Evolutionary conservation across 2,797 vertebrate genomes (phyloP), one percentile per base, ranked within the genome.

Genomic region (Fistularia commersonii): DNA sequence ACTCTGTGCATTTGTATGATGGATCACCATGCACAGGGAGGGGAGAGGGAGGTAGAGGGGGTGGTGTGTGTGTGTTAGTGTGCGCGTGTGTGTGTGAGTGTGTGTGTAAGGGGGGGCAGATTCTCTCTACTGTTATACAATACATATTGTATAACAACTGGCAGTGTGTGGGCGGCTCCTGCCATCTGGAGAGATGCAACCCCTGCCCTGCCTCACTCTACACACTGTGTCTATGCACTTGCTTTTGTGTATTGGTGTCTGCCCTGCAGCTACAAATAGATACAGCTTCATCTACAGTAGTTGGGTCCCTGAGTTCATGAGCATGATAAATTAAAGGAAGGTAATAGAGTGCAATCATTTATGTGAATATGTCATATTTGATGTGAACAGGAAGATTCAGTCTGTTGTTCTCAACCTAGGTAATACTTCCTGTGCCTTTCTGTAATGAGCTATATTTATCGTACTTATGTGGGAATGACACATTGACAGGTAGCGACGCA

Each of bases 121-220:
- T 83, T 79, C 77, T 71, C 61, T 69, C 57, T 54, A 56, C 61
- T 76, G 83, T 88, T 88, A 87, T 77, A 87, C 83, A 88, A 87
- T 87, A 71, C 66, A 80, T 72, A 88, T 88, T 88, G 86, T 87
- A 84, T 87, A 87, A 87, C 81, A 85, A 85, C 83, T 84, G 83
- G 79, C 70, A 80, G 64, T 64, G 76, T 79, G 86, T 87, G 81
- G 86, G 86, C 67, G 69, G 79, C 62, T 81, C 77, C 86, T 47
- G 66, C 84, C 83, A 87, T 86, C 79, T 84, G 83, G 76, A 80
- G 74, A 81, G 78, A 76, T 76, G 66, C 78, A 77, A 68, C 80
- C 63, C 66, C 67, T 73, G 68, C 74, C 37, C 70, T 56, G 66
- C 54, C 67, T 64, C 68, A 74, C 43, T 64, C 65, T 81, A 74